These are phyloP conservation scores for Mactromeris polynyma DNA, from an alignment of 2,888 invertebrate species.

Conservation along the genomic window DNA sequence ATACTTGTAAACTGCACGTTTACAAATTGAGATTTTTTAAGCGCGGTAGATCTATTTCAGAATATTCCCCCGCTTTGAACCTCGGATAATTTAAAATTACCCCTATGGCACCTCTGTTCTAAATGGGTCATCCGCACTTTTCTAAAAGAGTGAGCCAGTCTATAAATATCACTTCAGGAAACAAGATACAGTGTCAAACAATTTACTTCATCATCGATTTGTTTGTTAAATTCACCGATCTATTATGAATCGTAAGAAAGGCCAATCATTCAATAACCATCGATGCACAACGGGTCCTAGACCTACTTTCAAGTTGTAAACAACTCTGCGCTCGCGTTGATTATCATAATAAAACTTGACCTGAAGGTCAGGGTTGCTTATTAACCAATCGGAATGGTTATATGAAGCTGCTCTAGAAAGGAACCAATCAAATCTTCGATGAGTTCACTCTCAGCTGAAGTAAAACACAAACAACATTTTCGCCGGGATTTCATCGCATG, in stretches of 20 bases:
- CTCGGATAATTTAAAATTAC: background rate
- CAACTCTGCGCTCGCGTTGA: constrained; percentile 68
- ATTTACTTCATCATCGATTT: background rate
- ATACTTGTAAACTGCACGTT: too few species aligned
- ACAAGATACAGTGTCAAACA: background rate
- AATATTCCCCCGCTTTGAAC: background rate
- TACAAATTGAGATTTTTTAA: too few species aligned
- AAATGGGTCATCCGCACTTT: background rate
- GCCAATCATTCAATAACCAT: background rate
- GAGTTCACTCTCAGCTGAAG: constrained; percentile 64
- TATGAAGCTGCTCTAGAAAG: constrained; percentile 48
- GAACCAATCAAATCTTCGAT: constrained; percentile 73
- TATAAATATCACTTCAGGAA: background rate
- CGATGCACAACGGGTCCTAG: constrained; percentile 33
- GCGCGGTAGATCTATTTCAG: too few species aligned
- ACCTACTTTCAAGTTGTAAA: constrained; percentile 75
- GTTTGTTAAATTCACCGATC: background rate
- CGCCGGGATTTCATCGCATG: constrained; percentile 60
- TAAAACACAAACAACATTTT: constrained; percentile 62
- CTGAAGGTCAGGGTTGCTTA: constrained; percentile 67
- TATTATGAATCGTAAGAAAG: background rate
- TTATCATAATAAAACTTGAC: constrained; percentile 74
- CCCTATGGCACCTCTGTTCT: background rate
- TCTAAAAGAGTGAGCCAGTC: background rate
- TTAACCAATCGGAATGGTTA: constrained; percentile 68